Evolutionary conservation across 2,888 invertebrate species (phyloP), one percentile per base, ranked within the genome.

Genomic region (Itoplectis maculator): DNA sequence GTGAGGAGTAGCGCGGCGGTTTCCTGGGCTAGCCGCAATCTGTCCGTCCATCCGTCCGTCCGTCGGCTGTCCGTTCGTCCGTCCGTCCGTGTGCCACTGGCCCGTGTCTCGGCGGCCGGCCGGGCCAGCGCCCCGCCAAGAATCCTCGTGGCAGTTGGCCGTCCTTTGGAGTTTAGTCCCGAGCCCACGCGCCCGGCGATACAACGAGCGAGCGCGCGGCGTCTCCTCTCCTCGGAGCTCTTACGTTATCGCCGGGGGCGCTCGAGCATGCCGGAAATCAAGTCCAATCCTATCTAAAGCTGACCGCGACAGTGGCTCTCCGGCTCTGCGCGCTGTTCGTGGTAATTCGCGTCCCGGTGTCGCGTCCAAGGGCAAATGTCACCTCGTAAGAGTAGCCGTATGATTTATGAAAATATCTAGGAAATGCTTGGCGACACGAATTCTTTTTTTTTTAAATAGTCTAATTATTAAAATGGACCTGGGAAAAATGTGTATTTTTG

Each of bases 11-110:
- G 59, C 73, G 87, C 84, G 85, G 85, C 84, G 88, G 88, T 88
- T 90, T 91, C 88, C 90, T 90, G 86, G 72, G 89, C 87, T 86
- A 89, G 88, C 92, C 90, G 89, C 91, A 92, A 92, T 92, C 92
- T 92, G 91, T 90, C 89, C 88, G 88, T 86, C 87, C 88, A 85
- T 87, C 84, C 87, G 85, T 85, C 85, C 88, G 84, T 73, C 68
- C n/a, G n/a, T n/a, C n/a, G n/a, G n/a, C n/a, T n/a, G n/a, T 87
- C 84, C 87, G 85, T 85, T 85, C 88, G 84, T 73, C 68, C 49
- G 70, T 45, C 68, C 72, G 51, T 68, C 49, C 45, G 70, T 76
- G 70, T 51, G 29, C 35, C n/a, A 59, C 77, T 76, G 40, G 86
- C 83, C 84, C 86, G 78, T 72, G 84, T 85, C 85, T 85, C 84